Conservation (phyloP, 1,140 invertebrate genomes). For the Orchesella cincta region DNA sequence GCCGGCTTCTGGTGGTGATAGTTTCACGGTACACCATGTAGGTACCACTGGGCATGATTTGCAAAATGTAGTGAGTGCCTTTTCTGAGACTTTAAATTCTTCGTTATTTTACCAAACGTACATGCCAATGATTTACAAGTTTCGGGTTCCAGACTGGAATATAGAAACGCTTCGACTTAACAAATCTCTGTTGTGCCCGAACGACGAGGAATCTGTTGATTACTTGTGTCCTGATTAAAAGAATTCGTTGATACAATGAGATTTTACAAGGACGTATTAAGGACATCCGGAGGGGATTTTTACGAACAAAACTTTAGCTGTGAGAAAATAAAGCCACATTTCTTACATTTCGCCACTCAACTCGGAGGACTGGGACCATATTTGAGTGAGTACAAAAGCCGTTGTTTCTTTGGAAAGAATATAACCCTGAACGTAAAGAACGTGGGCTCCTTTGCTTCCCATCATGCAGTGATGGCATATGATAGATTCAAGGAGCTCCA, state of each 20-base stretch:
- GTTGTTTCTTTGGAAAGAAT: conserved; percentile 8
- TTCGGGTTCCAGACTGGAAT: conserved; percentile 5
- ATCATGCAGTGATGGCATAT: conserved; percentile 23
- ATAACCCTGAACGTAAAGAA: background rate
- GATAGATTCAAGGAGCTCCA: background rate
- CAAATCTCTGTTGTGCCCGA: background rate
- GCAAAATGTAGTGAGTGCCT: conserved; percentile 5
- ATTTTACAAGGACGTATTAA: conserved; percentile 18
- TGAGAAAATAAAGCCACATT: conserved; percentile 26
- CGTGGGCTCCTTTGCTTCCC: background rate
- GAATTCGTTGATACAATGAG: background rate
- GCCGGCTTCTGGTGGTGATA: background rate
- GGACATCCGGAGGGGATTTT: background rate
- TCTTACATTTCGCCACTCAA: conserved; percentile 18
- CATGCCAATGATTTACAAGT: background rate
- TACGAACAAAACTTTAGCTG: conserved; percentile 24
- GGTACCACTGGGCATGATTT: background rate
- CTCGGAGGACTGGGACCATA: conserved; percentile 1
- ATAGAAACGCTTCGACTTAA: background rate
- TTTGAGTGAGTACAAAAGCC: background rate
- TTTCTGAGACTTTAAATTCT: background rate
- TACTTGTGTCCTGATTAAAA: background rate
- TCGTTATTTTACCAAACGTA: conserved; percentile 9
- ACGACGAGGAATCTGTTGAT: background rate
- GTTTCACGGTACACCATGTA: background rate